Evolutionary conservation across 2,797 vertebrate species (phyloP), one percentile per base, ranked within the genome.

Genomic region (Pangasius djambal): DNA sequence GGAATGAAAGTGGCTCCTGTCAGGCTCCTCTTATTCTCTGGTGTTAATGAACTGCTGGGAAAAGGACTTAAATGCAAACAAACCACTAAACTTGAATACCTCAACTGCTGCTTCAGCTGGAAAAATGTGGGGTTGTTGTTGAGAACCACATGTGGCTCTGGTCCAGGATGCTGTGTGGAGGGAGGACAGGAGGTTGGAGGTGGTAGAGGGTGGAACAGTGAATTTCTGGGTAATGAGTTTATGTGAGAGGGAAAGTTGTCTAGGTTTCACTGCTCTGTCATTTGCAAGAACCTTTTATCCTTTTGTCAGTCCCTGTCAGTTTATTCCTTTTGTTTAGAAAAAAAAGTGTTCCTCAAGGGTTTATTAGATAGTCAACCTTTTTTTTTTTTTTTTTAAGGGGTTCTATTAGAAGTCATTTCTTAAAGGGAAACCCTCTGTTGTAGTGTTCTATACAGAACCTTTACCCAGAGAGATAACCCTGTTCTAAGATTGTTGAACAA

Each of bases 161-260:
- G 92, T 94, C 92, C 93, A 95, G 94, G 92, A 90, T 94, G 94
- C 90, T 91, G 87, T 91, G 92, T 92, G 91, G 91, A 87, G 90
- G 94, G 94, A 93, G 94, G 93, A 91, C 93, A 95, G 95, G 95
- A 96, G 95, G 94, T 93, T 92, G 22, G 86, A 81, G 72, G 86
- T 74, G 74, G 92, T 91, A 90, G 93, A 93, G 93, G 70, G 93
- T 90, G 94, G 93, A 93, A 93, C 94, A 94, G 88, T 95, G 94
- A 95, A 94, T 94, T 95, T 31, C 92, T 93, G 94, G 92, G 95
- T 95, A 96, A 96, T 94, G 93, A 95, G 78, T 61, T 77, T 70
- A 67, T 89, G 86, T 59, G 72, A 78, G 78, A 63, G 67, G 28
- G 70, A 88, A 61, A 18, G 28, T 52, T 52, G 25, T 52, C 48